These are phyloP conservation scores for Acheta domesticus DNA, from an alignment of 2,888 invertebrate species.

Conservation along the genomic window DNA sequence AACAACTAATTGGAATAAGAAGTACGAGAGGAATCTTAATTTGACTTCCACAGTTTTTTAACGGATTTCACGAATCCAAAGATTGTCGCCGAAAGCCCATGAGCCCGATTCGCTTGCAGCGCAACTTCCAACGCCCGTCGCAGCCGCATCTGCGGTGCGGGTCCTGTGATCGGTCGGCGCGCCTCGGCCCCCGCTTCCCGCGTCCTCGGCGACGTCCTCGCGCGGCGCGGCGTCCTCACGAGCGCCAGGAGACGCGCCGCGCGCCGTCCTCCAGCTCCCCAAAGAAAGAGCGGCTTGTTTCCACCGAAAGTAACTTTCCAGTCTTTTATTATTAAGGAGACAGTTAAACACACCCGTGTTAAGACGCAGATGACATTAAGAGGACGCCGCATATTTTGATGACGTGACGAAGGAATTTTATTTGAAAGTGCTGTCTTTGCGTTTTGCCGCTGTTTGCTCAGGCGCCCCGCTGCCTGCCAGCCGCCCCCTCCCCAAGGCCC, in stretches of 20 bases:
- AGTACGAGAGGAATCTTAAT: no score
- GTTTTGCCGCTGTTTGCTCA: slow-evolving; percentile 18
- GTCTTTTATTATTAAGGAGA: slow-evolving; percentile 18
- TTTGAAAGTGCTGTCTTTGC: not conserved
- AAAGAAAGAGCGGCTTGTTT: not conserved
- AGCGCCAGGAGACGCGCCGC: no score
- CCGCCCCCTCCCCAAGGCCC: not conserved
- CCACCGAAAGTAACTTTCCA: not conserved
- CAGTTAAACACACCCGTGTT: slow-evolving; percentile 18
- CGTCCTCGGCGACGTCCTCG: not conserved
- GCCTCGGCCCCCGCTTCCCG: not conserved
- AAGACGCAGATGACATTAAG: slow-evolving; percentile 18
- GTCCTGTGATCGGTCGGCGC: not conserved
- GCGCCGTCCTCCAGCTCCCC: not conserved
- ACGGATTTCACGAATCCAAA: no score
- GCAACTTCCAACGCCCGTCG: not conserved
- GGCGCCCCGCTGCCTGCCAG: not conserved
- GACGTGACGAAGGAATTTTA: slow-evolving; percentile 18
- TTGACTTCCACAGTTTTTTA: no score
- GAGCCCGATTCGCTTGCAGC: no score
- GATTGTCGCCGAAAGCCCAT: no score
- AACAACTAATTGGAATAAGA: no score
- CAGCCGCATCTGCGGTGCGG: not conserved
- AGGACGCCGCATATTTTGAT: slow-evolving; percentile 18
- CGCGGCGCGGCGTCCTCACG: not conserved